These are phyloP conservation scores for Pseudomyrmex concolor DNA, from an alignment of 1,140 invertebrate genomes.

Conservation along the genomic window DNA sequence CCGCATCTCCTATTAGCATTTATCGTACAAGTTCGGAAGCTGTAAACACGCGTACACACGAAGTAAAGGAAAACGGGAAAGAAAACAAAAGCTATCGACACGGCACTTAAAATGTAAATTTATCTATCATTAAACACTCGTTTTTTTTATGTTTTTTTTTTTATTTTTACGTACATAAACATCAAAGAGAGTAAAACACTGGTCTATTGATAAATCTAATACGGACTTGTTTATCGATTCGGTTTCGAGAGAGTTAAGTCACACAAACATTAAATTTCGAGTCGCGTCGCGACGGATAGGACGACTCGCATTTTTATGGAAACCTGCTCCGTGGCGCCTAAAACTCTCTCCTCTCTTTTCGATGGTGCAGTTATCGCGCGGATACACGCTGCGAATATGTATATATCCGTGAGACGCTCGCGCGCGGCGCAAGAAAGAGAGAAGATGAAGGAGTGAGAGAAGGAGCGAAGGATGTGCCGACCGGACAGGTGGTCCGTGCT, in stretches of 20 bases:
- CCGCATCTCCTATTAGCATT: constrained; percentile 16
- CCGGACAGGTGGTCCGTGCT: constrained; percentile 72
- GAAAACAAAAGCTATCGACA: background rate
- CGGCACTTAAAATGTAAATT: background rate
- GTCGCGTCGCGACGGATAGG: constrained; percentile 68
- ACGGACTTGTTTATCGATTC: constrained; percentile 71
- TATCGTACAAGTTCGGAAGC: background rate
- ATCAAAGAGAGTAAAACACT: background rate
- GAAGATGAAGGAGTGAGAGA: constrained; percentile 14
- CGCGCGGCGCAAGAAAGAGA: constrained; percentile 38
- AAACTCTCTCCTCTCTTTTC: constrained; percentile 61
- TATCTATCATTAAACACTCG: background rate
- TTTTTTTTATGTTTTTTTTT: background rate
- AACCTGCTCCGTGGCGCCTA: constrained; percentile 77
- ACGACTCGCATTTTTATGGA: constrained; percentile 77
- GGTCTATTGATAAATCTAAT: background rate
- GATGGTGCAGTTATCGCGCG: constrained; percentile 59
- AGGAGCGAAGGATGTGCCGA: background rate
- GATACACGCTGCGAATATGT: constrained; percentile 58
- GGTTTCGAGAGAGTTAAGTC: constrained; percentile 73
- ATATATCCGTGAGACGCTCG: constrained; percentile 55
- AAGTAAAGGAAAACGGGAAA: background rate
- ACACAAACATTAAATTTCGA: constrained; percentile 74
- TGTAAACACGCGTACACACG: background rate
- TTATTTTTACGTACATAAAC: background rate